Base-by-base conservation (phyloP, 1,140 invertebrate genomes). In the Tetragonula clypearis region DNA sequence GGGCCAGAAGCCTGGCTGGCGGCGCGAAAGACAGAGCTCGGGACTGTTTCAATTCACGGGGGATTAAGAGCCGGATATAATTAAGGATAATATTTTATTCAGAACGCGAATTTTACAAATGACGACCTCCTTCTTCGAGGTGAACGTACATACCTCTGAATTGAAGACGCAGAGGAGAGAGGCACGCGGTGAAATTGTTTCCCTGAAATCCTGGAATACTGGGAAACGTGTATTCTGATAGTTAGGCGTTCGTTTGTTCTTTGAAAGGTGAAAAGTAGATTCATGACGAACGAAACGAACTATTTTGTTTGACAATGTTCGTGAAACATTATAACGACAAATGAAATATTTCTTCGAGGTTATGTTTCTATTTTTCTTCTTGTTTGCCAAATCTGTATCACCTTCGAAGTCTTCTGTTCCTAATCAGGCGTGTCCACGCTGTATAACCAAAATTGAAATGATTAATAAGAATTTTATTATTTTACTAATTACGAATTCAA, bases 51-150 rank as follows among this genome's bases (percentile, higher is more conserved):
- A 66, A 11, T 41, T 4, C 2, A 11, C 21, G 53, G 35, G 2
- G 60, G 41, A 78, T 78, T 65, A 78, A 15, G 5, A 49, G 8
- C 21, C 35, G 23, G 30, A 49, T 65, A 41, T 41, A 78, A 78
- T 60, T 78, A 41, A 78, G n/a, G 60, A 78, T 21, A 66, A 78
- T 78, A 65, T 78, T 78, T 78, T 78, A 78, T 78, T 26, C 58
- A 49, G 26, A 65, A n/a, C 23, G 58, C 35, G 35, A 49, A 26
- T 78, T 78, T 65, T 26, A 65, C 26, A 21, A 62, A 77, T 41
- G 9, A 8, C 0, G 14, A 49, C 9, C 21, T 78, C 17, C 30
- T 62, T 65, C 58, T 26, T 15, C 35, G 23, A 0, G 23, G n/a
- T 6, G 26, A 78, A n/a, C 26, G 73, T 75, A 56, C 49, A 74